Conservation (phyloP, 2,888 invertebrate species). For the Pristionchus japonicus region DNA sequence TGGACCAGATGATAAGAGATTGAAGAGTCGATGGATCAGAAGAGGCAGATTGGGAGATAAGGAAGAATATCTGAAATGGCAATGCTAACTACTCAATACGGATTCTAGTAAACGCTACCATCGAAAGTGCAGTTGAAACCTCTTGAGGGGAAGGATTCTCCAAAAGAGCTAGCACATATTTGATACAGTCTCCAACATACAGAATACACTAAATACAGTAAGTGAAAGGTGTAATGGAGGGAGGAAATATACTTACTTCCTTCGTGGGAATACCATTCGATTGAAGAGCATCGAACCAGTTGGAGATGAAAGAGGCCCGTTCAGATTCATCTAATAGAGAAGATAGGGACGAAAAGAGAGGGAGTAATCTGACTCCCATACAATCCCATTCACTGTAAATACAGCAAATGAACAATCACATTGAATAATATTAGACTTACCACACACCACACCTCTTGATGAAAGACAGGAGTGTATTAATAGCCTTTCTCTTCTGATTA, state of each 20-base stretch:
- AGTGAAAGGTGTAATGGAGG: neutral
- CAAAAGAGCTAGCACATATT: slow-evolving; percentile 21
- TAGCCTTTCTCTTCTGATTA: neutral
- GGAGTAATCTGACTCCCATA: neutral
- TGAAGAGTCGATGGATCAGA: neutral
- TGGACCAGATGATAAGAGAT: neutral
- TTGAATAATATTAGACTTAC: neutral
- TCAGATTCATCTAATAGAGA: neutral
- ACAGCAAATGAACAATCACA: neutral
- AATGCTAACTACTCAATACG: neutral
- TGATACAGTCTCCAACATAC: slow-evolving; percentile 13
- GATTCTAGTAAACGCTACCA: neutral
- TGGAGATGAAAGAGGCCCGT: neutral
- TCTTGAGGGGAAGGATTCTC: neutral
- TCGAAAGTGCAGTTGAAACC: neutral
- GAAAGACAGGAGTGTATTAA: neutral
- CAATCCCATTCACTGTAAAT: slow-evolving; percentile 24
- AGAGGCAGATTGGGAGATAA: neutral
- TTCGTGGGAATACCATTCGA: neutral
- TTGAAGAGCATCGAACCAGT: neutral
- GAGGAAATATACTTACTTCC: neutral
- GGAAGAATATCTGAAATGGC: neutral
- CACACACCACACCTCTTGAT: neutral
- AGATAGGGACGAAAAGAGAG: slow-evolving; percentile 32
- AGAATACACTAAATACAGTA: slow-evolving; percentile 12